Evolutionary conservation across 2,797 vertebrate genomes (phyloP), one percentile per base, ranked within the genome.

Genomic region (Poeciliopsis presidionis): DNA sequence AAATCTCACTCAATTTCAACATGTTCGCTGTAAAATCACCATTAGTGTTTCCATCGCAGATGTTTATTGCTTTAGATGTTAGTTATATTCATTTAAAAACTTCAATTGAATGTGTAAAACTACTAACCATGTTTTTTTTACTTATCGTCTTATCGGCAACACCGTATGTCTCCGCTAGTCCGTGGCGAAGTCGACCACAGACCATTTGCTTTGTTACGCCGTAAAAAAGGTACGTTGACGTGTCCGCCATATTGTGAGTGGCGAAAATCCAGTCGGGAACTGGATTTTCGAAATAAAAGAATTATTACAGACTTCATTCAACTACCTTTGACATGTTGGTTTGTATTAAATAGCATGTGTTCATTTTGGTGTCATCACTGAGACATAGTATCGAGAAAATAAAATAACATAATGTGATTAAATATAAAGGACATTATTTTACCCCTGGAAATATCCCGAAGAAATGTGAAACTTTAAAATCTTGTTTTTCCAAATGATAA

Each of bases 1-100:
- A n/a, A 0, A 8, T 43, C 90, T 85, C 93, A 61, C n/a, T 94
- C 59, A 85, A 72, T 70, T 73, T 51, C 55, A 81, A 81, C 86
- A 83, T 8, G 36, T 84, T 83, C 86, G 69, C 74, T 81, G 79
- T 69, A 49, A 14, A 86, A 30, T 79, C 84, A 82, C 81, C 77
- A 51, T 49, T 61, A 46, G 13, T 41, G 75, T 53, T 9, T 73
- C 41, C 2, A 74, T 79, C 82, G 73, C 78, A 39, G 11, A 1
- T 43, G 73, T 75, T 87, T 75, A 49, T 11, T 70, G 3, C 22
- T 41, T 16, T 53, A 33, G 8, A 8, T 5, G 8, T 3, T 20
- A 61, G 28, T 65, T 41, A 59, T 33, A 43, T 43, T 47, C 33
- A 7, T 30, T 49, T 51, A 47, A 53, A 78, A 57, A 1, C 1